phyloP scores from a whole-genome alignment of 1,140 invertebrate genomes.

The Meloidogyne floridensis region DNA sequence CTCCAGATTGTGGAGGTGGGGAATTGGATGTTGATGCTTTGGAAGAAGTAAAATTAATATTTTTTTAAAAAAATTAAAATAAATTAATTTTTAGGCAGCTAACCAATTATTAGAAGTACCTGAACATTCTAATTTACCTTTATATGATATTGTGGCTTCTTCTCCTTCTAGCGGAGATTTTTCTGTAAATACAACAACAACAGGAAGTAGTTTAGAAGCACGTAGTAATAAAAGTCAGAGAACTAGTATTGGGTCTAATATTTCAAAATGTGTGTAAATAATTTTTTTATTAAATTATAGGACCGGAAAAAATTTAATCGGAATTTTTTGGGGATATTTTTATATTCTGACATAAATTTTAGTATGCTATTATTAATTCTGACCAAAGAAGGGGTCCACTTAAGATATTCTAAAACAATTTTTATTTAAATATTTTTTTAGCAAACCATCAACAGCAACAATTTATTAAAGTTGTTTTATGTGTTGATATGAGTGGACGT shows the following conservation, averaged over 20 bases:
- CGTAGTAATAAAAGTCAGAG: slow-evolving; percentile 1
- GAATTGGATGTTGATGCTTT: slow-evolving; percentile 12
- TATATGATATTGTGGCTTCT: slow-evolving; percentile 26
- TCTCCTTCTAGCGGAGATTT: slow-evolving; percentile 31
- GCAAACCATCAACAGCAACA: background rate
- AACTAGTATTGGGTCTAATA: background rate
- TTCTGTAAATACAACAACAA: slow-evolving; percentile 28
- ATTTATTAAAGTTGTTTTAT: slow-evolving; percentile 36
- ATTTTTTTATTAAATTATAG: background rate
- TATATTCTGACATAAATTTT: no score
- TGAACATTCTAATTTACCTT: slow-evolving; percentile 15
- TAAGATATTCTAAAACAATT: no score
- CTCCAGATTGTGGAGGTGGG: background rate
- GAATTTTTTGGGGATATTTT: no score
- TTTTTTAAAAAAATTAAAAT: background rate
- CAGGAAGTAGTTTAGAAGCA: slow-evolving; percentile 5
- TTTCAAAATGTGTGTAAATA: slow-evolving; percentile 6
- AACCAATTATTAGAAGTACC: slow-evolving; percentile 16
- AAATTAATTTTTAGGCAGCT: background rate
- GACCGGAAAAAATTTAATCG: no score
- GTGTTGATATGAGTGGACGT: slow-evolving; percentile 42
- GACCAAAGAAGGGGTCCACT: no score
- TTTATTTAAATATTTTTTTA: slow-evolving; percentile 5
- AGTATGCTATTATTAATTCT: no score
- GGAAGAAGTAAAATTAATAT: slow-evolving; percentile 9